A percentile compares a stretch with the other conserved stretches of the same genome.
phyloP scores from a whole-genome alignment of 2,888 invertebrate species.

The Unio pictorum region DNA sequence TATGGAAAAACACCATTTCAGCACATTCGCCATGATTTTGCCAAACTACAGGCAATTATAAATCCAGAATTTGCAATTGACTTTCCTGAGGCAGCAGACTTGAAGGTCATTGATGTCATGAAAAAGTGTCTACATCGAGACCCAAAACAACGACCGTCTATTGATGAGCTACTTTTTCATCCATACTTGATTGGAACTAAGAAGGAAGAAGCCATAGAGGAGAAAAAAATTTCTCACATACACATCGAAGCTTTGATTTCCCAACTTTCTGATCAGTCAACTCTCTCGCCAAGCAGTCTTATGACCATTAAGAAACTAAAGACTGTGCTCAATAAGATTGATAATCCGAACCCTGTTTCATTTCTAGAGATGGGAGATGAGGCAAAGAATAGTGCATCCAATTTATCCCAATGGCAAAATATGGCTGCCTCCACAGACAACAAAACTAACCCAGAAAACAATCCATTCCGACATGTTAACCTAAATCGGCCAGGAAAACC shows the following conservation, averaged over 20 bases:
- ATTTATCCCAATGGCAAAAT: too few species aligned
- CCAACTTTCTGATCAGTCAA: conserved; percentile 16
- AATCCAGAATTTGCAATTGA: conserved; percentile 82
- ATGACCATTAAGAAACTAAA: too few species aligned
- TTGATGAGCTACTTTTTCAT: conserved; percentile 79
- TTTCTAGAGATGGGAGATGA: too few species aligned
- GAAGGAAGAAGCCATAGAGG: too few species aligned
- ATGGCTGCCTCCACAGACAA: too few species aligned
- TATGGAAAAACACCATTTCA: conserved; percentile 94
- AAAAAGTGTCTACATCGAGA: conserved; percentile 81
- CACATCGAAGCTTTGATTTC: conserved; percentile 19
- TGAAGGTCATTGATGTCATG: conserved; percentile 66
- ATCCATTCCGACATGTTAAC: too few species aligned
- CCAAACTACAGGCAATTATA: conserved; percentile 85
- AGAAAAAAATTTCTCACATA: too few species aligned
- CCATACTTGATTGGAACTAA: conserved; percentile 41
- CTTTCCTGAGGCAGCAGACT: conserved; percentile 76
- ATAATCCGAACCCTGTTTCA: too few species aligned
- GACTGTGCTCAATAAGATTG: too few species aligned
- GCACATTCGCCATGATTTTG: conserved; percentile 81
- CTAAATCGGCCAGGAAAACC: too few species aligned
- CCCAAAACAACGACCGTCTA: conserved; percentile 82
- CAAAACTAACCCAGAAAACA: too few species aligned
- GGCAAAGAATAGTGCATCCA: too few species aligned
- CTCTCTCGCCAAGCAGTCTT: conserved; percentile 22